Evolutionary conservation across 1,140 invertebrate genomes (phyloP), one percentile per base, ranked within the genome.

Genomic region (Glossosoma conforme): DNA sequence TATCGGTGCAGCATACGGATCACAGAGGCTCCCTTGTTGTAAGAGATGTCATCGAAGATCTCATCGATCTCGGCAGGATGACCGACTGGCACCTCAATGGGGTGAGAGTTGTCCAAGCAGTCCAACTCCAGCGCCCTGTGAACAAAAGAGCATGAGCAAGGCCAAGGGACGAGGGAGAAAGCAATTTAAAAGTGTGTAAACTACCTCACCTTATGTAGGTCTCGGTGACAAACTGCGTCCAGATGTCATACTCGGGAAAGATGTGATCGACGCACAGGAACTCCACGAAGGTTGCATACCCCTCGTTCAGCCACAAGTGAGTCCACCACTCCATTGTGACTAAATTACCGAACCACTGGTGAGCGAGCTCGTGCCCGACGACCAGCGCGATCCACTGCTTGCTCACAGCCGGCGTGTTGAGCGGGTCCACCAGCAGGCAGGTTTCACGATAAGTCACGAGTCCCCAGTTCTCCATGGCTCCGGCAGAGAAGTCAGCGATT

Each of bases 381-480:
- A 93, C 86, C 8, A 93, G 62, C 5, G 90, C 91, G 55, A 96
- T 91, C 71, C 83, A 87, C 62, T 96, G 92, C 61, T 91, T 88
- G 35, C 83, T 80, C 18, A 83, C 79, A 2, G 88, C 78, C 18
- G 90, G 92, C 1, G 89, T 91, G 62, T 93, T 90, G 56, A 88
- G 74, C 2, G 85, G 80, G 73, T 93, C 90, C 1, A 92, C 87
- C 3, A 94, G 69, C 0, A 93, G 74, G 62, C 86, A 89, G 2
- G 86, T 86, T 67, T 93, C 90, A 44, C 91, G 79, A 53, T 76
- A 81, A 46, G 77, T 80, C 9, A 80, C 77, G 19, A 80, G 57
- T 14, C 93, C 93, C 94, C 93, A 97, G 70, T 97, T 97, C 70
- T 97, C 94, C 93, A 98, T 97, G 30, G 93, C 93, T 53, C 91